Evolutionary conservation across 2,113 vertebrate species (phyloP).

Genomic region (Chauna torquata): DNA sequence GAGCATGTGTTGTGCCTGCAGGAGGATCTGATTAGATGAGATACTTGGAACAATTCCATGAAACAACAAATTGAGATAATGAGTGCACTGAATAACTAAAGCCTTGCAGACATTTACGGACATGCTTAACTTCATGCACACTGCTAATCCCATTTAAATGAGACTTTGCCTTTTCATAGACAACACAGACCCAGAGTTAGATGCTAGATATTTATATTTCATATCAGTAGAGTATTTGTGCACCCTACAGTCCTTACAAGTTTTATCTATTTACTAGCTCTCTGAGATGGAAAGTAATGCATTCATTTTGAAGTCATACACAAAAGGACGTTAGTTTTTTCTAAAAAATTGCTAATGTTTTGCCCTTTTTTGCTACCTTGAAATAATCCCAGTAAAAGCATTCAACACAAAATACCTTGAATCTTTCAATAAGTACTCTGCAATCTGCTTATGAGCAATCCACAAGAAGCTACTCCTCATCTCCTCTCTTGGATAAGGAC

Average conservation of each 20-base stretch:
- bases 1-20: conserved; percentile 40
- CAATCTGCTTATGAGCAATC: background rate
- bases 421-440: background rate
- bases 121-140: conserved; percentile 13
- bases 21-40: conserved; percentile 45
- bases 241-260: background rate
- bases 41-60: conserved; percentile 48
- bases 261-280: background rate
- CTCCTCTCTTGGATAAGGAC: background rate
- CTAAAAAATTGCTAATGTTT: background rate
- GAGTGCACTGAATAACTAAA: conserved; percentile 25
- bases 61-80: conserved; percentile 57
- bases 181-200: background rate
- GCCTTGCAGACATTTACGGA: conserved; percentile 41
- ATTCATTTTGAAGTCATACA: background rate
- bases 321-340: background rate
- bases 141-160: conserved; percentile 15
- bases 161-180: background rate
- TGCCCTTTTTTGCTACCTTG: background rate
- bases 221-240: background rate
- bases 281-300: background rate
- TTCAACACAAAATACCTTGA: background rate
- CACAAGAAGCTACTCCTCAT: background rate
- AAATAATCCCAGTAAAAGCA: background rate
- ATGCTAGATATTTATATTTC: background rate